Percentiles rank a stretch among this genome's conserved stretches.
These are phyloP conservation scores for Lanius ludovicianus DNA, from an alignment of 2,113 vertebrate genomes.

Conservation along the genomic window DNA sequence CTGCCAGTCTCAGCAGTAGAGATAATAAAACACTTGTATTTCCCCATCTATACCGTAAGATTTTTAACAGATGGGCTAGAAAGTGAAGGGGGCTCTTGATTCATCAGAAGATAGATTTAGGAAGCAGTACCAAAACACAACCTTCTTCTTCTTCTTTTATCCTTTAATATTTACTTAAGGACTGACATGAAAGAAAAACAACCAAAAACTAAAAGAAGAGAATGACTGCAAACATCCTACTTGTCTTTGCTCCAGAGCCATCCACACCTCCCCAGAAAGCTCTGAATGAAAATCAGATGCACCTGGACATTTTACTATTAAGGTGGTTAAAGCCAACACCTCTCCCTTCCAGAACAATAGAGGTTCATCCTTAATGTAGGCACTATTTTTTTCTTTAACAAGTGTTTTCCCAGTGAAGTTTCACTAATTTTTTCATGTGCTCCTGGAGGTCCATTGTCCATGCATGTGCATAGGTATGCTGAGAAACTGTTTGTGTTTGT, in stretches of 20 bases:
- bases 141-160: neutral
- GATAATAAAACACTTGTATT: neutral
- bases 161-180: neutral
- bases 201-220: neutral
- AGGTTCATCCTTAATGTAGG: accelerated
- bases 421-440: neutral
- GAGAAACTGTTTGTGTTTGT: neutral
- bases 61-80: neutral
- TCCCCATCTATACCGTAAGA: neutral
- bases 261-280: neutral
- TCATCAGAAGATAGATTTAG: neutral
- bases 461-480: neutral
- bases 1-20: neutral
- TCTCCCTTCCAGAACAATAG: neutral
- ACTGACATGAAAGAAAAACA: neutral
- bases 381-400: neutral
- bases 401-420: neutral
- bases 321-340: neutral
- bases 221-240: neutral
- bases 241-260: neutral
- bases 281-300: neutral
- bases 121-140: neutral
- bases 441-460: neutral
- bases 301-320: neutral
- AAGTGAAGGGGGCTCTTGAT: neutral